Conservation (phyloP, 2,797 vertebrate species). For the Mergus octosetaceus region DNA sequence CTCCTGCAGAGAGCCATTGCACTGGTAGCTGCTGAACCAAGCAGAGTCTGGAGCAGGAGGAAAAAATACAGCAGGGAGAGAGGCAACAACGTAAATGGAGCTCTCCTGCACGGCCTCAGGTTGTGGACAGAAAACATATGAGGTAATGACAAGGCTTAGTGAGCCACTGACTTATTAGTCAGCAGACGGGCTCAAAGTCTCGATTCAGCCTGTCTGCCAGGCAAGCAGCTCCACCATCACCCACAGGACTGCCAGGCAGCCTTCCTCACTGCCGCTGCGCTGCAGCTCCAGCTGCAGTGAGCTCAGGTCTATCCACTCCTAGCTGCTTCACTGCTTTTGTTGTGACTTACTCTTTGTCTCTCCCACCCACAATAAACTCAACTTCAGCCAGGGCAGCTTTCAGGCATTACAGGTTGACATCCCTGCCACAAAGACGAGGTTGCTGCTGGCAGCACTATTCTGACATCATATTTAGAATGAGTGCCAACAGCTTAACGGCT, state of each 20-base stretch:
- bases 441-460: neutral
- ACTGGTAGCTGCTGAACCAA: neutral
- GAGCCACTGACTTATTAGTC: constrained; percentile 57
- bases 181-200: constrained; percentile 56
- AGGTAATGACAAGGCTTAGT: constrained; percentile 37
- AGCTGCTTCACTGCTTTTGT: neutral
- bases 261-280: neutral
- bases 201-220: constrained; percentile 64
- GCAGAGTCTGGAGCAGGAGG: neutral
- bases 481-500: neutral
- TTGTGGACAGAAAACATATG: constrained; percentile 31
- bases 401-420: neutral
- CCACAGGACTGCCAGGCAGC: constrained; percentile 44
- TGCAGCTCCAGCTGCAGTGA: too few species aligned
- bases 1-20: rapidly evolving
- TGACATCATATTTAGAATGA: neutral
- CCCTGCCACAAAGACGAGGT: neutral
- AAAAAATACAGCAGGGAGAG: neutral
- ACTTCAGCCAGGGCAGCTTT: neutral
- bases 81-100: neutral
- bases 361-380: neutral
- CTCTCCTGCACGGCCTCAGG: neutral
- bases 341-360: neutral
- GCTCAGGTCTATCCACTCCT: too few species aligned
- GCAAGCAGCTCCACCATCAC: constrained; percentile 59